Percentiles rank a stretch among this genome's conserved stretches.
These are phyloP conservation scores for Nyctalus aviator DNA, from an alignment of 2,797 vertebrate species.

Conservation along the genomic window DNA sequence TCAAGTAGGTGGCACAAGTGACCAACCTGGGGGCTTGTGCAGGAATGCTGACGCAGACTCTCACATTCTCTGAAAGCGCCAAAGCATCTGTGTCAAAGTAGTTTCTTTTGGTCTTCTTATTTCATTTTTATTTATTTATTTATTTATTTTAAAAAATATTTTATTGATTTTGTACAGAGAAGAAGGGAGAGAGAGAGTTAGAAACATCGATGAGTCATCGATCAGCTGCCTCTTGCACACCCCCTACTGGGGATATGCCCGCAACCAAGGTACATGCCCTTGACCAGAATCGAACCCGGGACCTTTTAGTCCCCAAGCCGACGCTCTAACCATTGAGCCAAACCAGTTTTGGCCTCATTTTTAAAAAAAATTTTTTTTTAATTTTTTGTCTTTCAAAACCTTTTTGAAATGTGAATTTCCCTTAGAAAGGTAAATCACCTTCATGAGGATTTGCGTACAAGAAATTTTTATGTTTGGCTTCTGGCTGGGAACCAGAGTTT, in stretches of 20 bases:
- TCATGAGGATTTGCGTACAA: not conserved
- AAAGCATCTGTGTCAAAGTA: not conserved
- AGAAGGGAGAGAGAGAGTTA: too few species aligned
- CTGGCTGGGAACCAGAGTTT: not conserved
- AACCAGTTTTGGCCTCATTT: too few species aligned
- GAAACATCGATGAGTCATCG: too few species aligned
- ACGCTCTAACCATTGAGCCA: too few species aligned
- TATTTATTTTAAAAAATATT: too few species aligned
- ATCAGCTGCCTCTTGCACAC: too few species aligned
- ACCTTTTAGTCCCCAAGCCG: too few species aligned
- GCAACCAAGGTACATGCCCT: too few species aligned
- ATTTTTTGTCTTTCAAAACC: not conserved
- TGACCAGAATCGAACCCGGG: too few species aligned
- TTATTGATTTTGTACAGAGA: too few species aligned
- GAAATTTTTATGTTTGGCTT: not conserved
- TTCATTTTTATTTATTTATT: not conserved
- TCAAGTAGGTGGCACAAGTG: not conserved
- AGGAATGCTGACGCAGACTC: not conserved
- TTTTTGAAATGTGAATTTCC: slow-evolving; percentile 23
- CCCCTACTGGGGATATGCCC: too few species aligned
- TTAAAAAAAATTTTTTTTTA: too few species aligned
- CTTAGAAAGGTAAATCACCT: slow-evolving; percentile 10
- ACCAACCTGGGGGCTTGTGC: not conserved
- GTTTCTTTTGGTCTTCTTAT: not conserved
- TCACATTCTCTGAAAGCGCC: not conserved